A percentile compares a stretch with the other conserved stretches of the same genome.
Conservation (phyloP, 30 jellyfish, hydroid and myxozoan species). For the Chironex yamaguchii region DNA sequence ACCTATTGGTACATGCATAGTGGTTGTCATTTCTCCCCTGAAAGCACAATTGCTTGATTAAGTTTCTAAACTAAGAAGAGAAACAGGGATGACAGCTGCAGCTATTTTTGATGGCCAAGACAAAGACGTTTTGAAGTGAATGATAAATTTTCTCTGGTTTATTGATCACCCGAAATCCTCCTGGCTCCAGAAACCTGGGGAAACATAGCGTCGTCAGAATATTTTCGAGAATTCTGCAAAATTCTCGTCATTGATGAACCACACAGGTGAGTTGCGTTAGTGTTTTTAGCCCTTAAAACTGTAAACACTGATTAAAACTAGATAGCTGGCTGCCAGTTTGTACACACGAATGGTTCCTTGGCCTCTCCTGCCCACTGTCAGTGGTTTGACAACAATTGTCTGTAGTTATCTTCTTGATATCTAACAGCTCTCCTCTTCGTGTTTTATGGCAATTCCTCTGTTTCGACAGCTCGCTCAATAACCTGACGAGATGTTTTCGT, state of each 20-base stretch:
- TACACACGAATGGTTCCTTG: too few relatives aligned
- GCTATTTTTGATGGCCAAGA: constrained; percentile 28
- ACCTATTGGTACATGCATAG: neutral
- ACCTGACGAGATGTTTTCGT: too few relatives aligned
- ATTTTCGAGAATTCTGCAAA: constrained; percentile 12
- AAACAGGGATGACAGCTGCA: constrained; percentile 20
- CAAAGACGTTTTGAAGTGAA: neutral
- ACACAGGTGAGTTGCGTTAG: too few relatives aligned
- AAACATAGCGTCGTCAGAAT: neutral
- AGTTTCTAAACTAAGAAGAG: constrained; percentile 13
- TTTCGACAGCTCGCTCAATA: too few relatives aligned
- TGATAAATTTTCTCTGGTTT: constrained; percentile 2
- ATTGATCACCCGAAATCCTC: constrained; percentile 28
- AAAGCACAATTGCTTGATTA: constrained; percentile 40
- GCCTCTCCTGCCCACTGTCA: too few relatives aligned
- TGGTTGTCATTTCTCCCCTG: constrained; percentile 43
- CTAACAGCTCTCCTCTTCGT: too few relatives aligned
- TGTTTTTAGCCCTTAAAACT: too few relatives aligned
- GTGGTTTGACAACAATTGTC: too few relatives aligned
- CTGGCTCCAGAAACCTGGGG: constrained; percentile 35
- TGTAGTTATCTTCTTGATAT: too few relatives aligned
- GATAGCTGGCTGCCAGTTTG: too few relatives aligned
- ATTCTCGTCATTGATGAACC: constrained; percentile 44
- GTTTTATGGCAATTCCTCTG: too few relatives aligned
- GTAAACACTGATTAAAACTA: too few relatives aligned